Conservation (phyloP, 1,140 invertebrate species). For the Grapholita molesta region DNA sequence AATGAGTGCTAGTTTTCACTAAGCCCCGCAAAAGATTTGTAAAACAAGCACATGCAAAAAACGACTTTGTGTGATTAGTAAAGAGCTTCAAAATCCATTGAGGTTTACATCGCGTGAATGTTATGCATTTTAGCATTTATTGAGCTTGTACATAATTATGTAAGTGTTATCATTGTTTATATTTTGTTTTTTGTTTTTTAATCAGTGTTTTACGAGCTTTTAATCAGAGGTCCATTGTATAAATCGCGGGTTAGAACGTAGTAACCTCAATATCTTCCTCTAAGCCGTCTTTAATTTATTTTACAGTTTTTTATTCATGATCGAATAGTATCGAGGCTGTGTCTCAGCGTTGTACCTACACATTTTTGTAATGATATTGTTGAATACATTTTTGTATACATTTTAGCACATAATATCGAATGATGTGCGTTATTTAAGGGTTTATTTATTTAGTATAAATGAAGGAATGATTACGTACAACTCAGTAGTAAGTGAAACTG, state of each 20-base stretch:
- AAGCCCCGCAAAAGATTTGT: neutral
- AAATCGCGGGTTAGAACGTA: neutral
- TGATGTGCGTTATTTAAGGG: constrained; percentile 28
- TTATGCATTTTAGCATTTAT: constrained; percentile 1
- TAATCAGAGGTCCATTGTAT: neutral
- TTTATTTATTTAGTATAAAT: constrained; percentile 42
- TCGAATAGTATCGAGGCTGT: constrained; percentile 7
- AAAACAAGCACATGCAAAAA: neutral
- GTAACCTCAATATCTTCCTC: neutral
- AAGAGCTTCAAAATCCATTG: neutral
- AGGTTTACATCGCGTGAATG: neutral
- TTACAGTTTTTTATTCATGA: constrained; percentile 1
- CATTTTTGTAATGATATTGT: constrained; percentile 9
- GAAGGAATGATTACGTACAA: constrained; percentile 36
- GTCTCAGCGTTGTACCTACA: neutral
- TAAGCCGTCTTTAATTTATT: neutral
- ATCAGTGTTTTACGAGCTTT: neutral
- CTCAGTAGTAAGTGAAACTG: constrained; percentile 13
- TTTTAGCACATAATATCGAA: constrained; percentile 21
- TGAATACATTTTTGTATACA: constrained; percentile 17
- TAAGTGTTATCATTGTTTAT: constrained; percentile 11
- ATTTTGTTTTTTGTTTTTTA: neutral
- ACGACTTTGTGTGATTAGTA: neutral
- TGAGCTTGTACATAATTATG: constrained; percentile 8
- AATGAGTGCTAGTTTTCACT: neutral